Percentiles rank a stretch among this genome's conserved stretches.
These are phyloP conservation scores for Zosterops borbonicus DNA, from an alignment of 2,113 vertebrate genomes.

Conservation along the genomic window DNA sequence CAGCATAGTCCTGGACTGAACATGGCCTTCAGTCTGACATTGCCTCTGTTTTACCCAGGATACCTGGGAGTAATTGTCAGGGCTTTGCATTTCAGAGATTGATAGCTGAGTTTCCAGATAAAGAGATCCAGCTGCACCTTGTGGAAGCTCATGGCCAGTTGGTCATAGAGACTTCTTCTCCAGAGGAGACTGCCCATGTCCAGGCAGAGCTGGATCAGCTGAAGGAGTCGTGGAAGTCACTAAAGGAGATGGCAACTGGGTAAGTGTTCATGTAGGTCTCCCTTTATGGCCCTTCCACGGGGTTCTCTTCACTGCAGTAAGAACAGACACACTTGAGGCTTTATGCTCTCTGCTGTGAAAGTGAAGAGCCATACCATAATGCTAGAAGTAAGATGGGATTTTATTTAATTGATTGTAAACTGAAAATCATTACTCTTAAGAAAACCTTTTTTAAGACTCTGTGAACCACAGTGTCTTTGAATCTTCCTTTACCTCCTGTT, in stretches of 20 bases:
- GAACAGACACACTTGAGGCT: neutral
- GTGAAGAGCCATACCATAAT: neutral
- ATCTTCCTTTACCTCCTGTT: neutral
- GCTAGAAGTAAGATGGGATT: neutral
- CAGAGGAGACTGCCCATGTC: constrained; percentile 80
- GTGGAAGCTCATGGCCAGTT: constrained; percentile 74
- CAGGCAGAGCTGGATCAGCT: constrained; percentile 78
- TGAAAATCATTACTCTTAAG: neutral
- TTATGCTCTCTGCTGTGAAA: neutral
- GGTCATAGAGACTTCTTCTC: constrained; percentile 81
- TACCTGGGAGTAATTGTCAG: constrained; percentile 41
- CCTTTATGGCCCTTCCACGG: neutral
- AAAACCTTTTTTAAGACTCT: neutral
- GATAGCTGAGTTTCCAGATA: constrained; percentile 84
- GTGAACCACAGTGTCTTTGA: neutral
- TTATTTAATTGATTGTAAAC: neutral
- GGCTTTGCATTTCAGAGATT: constrained; percentile 75
- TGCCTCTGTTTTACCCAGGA: constrained; percentile 10
- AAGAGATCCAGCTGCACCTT: constrained; percentile 83
- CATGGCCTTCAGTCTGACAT: constrained; percentile 18
- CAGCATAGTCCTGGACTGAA: neutral
- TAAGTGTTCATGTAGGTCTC: neutral
- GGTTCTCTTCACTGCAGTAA: neutral
- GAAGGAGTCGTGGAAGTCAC: constrained; percentile 67
- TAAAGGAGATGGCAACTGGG: constrained; percentile 52